Base-by-base conservation (phyloP, 2,797 vertebrate genomes). In the Lepilemur septentrionalis region DNA sequence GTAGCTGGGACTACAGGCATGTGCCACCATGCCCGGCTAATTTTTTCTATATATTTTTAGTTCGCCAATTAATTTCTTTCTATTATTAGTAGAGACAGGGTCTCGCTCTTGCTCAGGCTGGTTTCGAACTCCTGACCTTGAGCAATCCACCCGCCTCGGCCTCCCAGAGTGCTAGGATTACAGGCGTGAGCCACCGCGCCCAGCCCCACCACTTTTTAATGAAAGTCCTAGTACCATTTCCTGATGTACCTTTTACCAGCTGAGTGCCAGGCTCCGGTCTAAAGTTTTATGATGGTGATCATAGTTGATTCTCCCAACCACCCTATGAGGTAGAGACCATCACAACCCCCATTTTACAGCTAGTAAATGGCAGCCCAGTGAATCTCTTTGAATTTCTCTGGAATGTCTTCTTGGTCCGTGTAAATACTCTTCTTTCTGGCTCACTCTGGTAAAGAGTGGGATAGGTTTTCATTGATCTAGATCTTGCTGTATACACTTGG, bases 321-420 rank as follows among this genome's bases (percentile, higher is more conserved):
- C 5, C 46, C 91, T 80, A 13, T 23, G 35, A 93, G 55, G 43
- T 67, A 88, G 72, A 73, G 12, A 65, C 28, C 8, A 61, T 73
- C 52, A 46, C 69, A 67, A 61, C 28, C 25, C 43, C 75, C n/a
- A 57, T 35, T 95, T 72, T 93, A 80, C 14, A 76, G 14, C n/a
- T 73, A 63, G 59, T 32, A 65, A 95, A 67, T 61, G 73, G 48
- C 18, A 89, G 38, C n/a, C 35, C 69, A 55, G n/a, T 79, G 80
- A 65, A 87, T 89, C 89, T 89, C 82, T 91, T 84, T 73, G 46
- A 67, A 57, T 94, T 86, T 93, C 78, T 91, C 38, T 81, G 84
- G 28, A 89, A 73, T 78, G 23, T 41, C 76, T 67, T 94, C 55
- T 83, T 72, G 23, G 61, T 96, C 67, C 13, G 22, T 59, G 30